Evolutionary conservation across 2,113 vertebrate species (phyloP).

Genomic region (Onychostruthus taczanowskii): DNA sequence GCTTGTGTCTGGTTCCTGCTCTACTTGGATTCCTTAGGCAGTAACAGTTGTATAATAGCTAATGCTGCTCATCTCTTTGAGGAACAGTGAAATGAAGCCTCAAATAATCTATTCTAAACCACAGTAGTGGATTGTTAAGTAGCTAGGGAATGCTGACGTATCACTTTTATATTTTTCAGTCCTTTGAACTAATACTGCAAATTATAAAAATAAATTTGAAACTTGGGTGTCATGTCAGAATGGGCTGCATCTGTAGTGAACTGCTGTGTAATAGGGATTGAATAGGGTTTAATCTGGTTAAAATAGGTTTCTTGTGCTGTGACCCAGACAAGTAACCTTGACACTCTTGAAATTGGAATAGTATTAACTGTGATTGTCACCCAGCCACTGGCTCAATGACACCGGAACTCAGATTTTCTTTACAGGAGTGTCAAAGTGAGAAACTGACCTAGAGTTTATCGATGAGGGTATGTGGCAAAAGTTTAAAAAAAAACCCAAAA

Average conservation of each 20-base stretch:
- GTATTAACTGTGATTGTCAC: not conserved
- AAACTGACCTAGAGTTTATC: not conserved
- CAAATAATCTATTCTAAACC: not conserved
- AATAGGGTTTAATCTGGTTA: not conserved
- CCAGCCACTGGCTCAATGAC: not conserved
- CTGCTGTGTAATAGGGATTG: not conserved
- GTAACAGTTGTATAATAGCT: not conserved
- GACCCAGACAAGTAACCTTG: not conserved
- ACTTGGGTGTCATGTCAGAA: not conserved
- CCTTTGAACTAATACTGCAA: conserved; percentile 8
- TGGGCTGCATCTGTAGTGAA: rapidly evolving
- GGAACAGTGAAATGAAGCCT: not conserved
- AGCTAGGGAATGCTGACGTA: not conserved
- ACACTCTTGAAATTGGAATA: not conserved
- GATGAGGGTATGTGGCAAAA: not conserved
- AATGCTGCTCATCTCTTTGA: not conserved
- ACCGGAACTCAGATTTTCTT: not conserved
- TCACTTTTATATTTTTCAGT: not conserved
- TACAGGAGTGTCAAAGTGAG: not conserved
- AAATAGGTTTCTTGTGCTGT: not conserved
- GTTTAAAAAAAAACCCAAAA: not conserved
- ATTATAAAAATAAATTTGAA: not conserved
- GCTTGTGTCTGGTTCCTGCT: not conserved
- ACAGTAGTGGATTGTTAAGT: not conserved
- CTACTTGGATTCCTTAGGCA: not conserved